These are phyloP conservation scores for Urocyon cinereoargenteus DNA, from an alignment of 2,797 vertebrate species.

Conservation along the genomic window DNA sequence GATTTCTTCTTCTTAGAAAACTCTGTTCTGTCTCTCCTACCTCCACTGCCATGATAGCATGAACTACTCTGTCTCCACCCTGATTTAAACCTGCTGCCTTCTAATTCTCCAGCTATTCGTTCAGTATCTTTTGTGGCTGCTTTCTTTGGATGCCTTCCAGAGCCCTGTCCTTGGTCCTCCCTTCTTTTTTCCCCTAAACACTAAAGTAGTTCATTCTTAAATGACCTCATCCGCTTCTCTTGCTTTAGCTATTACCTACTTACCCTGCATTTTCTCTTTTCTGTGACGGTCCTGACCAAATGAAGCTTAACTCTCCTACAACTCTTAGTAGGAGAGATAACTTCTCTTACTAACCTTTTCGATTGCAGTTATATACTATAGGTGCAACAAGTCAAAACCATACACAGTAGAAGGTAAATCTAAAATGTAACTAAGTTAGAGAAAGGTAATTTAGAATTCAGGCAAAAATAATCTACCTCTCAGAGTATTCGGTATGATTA, in stretches of 20 bases:
- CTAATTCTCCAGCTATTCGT: constrained; percentile 56
- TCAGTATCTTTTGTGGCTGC: constrained; percentile 53
- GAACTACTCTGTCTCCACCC: neutral
- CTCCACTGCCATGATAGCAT: neutral
- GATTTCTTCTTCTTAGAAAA: neutral
- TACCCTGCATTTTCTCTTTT: constrained; percentile 26
- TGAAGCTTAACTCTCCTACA: neutral
- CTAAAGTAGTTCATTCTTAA: constrained; percentile 55
- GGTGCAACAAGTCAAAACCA: neutral
- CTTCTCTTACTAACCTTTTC: neutral
- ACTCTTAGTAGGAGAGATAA: neutral
- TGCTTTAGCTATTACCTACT: constrained; percentile 21
- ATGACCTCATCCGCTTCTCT: constrained; percentile 60
- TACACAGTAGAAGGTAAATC: neutral
- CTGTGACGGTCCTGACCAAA: neutral
- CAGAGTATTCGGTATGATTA: neutral
- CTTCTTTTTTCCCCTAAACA: neutral
- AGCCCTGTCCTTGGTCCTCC: constrained; percentile 68
- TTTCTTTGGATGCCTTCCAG: constrained; percentile 53
- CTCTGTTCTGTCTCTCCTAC: neutral
- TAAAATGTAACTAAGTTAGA: constrained; percentile 32
- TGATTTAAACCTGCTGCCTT: constrained; percentile 34
- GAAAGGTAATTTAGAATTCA: constrained; percentile 24
- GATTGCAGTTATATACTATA: neutral
- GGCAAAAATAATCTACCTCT: constrained; percentile 13